Evolutionary conservation across 2,888 invertebrate species (phyloP), one percentile per base, ranked within the genome.

Genomic region (Metopia argyrocephala): DNA sequence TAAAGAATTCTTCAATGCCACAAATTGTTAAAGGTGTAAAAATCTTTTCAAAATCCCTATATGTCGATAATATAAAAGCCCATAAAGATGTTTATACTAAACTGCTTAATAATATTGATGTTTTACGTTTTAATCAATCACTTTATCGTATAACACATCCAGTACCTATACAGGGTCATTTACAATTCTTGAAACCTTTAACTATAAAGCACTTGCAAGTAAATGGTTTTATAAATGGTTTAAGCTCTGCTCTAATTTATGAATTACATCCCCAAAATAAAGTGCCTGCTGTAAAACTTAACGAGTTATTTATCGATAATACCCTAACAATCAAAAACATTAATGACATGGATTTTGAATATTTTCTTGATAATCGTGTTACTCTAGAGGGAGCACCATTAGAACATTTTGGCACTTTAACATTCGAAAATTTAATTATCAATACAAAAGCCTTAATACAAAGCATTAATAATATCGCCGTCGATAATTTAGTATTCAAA

Each of bases 361-460:
- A 86, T 78, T 83, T 90, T 31, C 78, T 90, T 1, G 82, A 85
- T 25, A 85, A 88, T 52, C 89, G 90, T 3, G 73, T 89, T 3
- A 87, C 85, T 0, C 83, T 87, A 9, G 68, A 82, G 0, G 88
- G 88, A 3, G 75, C 78, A 0, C 83, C 86, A 0, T 59, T 88
- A 57, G 89, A 90, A 59, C 82, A 88, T 0, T 87, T 87, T 25
- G 90, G 89, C 0, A 78, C 79, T 7, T 82, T 90, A 1, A 86
- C 76, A 15, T 89, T 90, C 56, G 87, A 88, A 57, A 38, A 88
- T 4, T 79, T 89, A 18, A 70, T 84, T n/a, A 82, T 90, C 4
- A 83, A 85, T 27, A 84, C 85, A 5, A 76, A 83, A 0, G 78
- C 84, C 0, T 66, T 85, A 3, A 21, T 89, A 56, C 86, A 86